A percentile compares a stretch with the other conserved stretches of the same genome.
Conservation (phyloP, 2,113 vertebrate genomes). For the Megaceryle maxima region DNA sequence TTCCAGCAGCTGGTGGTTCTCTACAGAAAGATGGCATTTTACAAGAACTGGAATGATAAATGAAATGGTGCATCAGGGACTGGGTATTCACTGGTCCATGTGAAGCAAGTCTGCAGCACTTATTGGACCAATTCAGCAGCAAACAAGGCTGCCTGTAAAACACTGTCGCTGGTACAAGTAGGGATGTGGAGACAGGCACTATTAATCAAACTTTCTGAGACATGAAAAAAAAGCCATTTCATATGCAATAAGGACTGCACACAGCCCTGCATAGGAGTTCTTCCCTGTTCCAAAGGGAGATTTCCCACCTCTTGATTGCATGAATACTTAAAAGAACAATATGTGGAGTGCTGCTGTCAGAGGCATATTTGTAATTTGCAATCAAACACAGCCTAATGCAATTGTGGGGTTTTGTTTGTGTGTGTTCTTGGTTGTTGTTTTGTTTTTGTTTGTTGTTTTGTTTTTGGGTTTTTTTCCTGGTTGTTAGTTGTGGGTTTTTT, state of each 20-base stretch:
- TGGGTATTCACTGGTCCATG: background rate
- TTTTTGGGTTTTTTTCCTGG: too few species aligned
- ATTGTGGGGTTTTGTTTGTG: background rate
- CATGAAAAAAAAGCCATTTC: background rate
- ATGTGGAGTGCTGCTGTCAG: accelerated
- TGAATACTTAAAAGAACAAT: background rate
- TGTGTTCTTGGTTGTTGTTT: too few species aligned
- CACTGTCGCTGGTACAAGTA: accelerated
- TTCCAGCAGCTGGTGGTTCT: background rate
- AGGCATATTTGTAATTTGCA: background rate
- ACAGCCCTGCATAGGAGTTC: background rate
- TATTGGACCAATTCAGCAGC: background rate
- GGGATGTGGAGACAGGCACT: background rate
- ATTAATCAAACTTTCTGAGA: background rate
- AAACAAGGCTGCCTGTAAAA: accelerated
- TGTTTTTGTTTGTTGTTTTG: too few species aligned
- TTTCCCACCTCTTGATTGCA: background rate
- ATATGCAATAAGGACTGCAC: background rate
- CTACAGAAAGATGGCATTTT: background rate
- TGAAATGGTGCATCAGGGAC: background rate
- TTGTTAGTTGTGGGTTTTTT: background rate
- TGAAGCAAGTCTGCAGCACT: background rate
- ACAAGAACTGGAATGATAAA: background rate
- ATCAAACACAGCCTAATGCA: background rate
- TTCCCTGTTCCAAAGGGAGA: background rate